Percentiles rank a stretch among this genome's conserved stretches.
phyloP scores from a whole-genome alignment of 1,140 invertebrate genomes.

The Trichonephila clavipes region DNA sequence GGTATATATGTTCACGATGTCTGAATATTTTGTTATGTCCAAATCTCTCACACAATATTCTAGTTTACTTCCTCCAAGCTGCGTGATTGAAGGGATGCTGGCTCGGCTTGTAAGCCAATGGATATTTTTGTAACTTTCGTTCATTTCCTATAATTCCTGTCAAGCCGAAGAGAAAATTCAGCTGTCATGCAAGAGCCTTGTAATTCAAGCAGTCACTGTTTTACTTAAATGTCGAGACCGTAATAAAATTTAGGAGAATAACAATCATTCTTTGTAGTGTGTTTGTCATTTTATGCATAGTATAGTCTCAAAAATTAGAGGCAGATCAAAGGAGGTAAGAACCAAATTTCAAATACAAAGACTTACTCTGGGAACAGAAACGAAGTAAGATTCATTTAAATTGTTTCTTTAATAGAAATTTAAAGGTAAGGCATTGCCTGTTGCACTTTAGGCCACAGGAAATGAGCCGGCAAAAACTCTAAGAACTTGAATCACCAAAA shows the following conservation, averaged over 20 bases:
- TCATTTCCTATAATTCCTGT: slow-evolving; percentile 72
- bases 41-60: slow-evolving; percentile 71
- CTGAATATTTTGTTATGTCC: slow-evolving; percentile 73
- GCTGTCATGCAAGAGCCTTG: slow-evolving; percentile 76
- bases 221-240: slow-evolving; percentile 76
- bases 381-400: background rate
- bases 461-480: too few species aligned
- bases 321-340: background rate
- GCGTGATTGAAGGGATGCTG: slow-evolving; percentile 69
- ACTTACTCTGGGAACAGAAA: background rate
- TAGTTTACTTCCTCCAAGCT: slow-evolving; percentile 65
- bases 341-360: background rate
- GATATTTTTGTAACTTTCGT: slow-evolving; percentile 75
- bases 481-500: too few species aligned
- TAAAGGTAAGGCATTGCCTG: background rate
- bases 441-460: background rate
- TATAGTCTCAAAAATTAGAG: background rate
- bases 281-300: slow-evolving; percentile 37
- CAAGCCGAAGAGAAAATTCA: slow-evolving; percentile 71
- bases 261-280: slow-evolving; percentile 67
- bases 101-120: slow-evolving; percentile 74
- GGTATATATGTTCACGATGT: slow-evolving; percentile 73
- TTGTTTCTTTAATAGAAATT: background rate
- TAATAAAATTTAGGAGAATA: slow-evolving; percentile 77
- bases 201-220: slow-evolving; percentile 76